Percentiles rank a stretch among this genome's conserved stretches.
These are phyloP conservation scores for Mormyrus iriodes DNA, from an alignment of 2,113 vertebrate genomes.

Conservation along the genomic window DNA sequence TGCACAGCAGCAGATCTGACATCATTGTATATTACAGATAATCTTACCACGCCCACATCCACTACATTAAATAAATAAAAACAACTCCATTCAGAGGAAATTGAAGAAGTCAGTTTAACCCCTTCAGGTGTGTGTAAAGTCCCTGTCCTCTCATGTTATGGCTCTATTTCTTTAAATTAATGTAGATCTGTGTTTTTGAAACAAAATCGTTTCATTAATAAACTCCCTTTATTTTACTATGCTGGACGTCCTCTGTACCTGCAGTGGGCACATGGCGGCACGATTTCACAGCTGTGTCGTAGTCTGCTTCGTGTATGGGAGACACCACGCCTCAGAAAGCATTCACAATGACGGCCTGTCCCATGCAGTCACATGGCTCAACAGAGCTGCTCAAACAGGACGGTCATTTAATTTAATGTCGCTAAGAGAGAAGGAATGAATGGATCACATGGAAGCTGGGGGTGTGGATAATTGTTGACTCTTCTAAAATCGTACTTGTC, in stretches of 20 bases:
- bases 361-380: not conserved
- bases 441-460: not conserved
- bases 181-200: not conserved
- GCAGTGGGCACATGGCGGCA: constrained; percentile 35
- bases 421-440: constrained; percentile 29
- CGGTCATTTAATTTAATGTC: not conserved
- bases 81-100: not conserved
- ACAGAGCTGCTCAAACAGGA: not conserved
- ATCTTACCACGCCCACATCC: not conserved
- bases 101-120: not conserved
- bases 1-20: not conserved
- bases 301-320: constrained; percentile 35
- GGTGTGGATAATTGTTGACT: not conserved
- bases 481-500: not conserved
- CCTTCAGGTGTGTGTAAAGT: not conserved
- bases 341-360: constrained; percentile 13
- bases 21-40: not conserved
- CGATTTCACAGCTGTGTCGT: constrained; percentile 22
- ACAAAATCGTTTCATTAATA: not conserved
- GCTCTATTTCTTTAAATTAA: not conserved
- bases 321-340: constrained; percentile 22
- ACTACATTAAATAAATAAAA: not conserved
- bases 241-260: constrained; percentile 42
- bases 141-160: not conserved
- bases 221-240: not conserved